Conservation (phyloP, 1,140 invertebrate genomes). For the Drosophila tropicalis region DNA sequence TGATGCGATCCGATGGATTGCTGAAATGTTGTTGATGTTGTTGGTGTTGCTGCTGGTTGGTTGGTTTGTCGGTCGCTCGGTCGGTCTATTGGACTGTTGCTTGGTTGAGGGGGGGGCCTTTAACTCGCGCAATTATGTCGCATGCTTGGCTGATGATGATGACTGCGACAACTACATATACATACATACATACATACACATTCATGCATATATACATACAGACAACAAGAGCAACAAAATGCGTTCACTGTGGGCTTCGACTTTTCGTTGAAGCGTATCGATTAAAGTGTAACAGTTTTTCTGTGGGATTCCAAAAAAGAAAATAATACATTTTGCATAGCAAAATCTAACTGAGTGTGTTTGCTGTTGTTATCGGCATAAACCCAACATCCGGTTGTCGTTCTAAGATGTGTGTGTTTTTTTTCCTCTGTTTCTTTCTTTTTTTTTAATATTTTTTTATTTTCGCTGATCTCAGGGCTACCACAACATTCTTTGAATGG, state of each 20-base stretch:
- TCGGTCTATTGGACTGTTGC: slow-evolving; percentile 43
- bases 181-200: slow-evolving; percentile 3
- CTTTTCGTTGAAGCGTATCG: slow-evolving; percentile 74
- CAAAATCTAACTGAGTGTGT: slow-evolving; percentile 38
- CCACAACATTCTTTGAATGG: slow-evolving; percentile 33
- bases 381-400: slow-evolving; percentile 78
- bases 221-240: slow-evolving; percentile 34
- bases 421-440: slow-evolving; percentile 24
- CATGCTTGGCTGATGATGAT: slow-evolving; percentile 83
- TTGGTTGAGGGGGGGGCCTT: slow-evolving; percentile 45
- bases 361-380: slow-evolving; percentile 45
- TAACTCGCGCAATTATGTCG: slow-evolving; percentile 83
- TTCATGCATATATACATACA: neutral
- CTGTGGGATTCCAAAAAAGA: slow-evolving; percentile 44
- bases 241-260: slow-evolving; percentile 44
- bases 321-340: slow-evolving; percentile 53
- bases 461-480: slow-evolving; percentile 71
- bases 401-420: slow-evolving; percentile 59
- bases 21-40: slow-evolving; percentile 78
- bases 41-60: slow-evolving; percentile 30
- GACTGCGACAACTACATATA: slow-evolving; percentile 69
- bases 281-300: slow-evolving; percentile 63
- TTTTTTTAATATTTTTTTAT: slow-evolving; percentile 23
- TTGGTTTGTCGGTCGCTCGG: slow-evolving; percentile 39
- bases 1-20: slow-evolving; percentile 82